phyloP scores from a whole-genome alignment of 2,888 invertebrate species.

The Tribolium freemani region DNA sequence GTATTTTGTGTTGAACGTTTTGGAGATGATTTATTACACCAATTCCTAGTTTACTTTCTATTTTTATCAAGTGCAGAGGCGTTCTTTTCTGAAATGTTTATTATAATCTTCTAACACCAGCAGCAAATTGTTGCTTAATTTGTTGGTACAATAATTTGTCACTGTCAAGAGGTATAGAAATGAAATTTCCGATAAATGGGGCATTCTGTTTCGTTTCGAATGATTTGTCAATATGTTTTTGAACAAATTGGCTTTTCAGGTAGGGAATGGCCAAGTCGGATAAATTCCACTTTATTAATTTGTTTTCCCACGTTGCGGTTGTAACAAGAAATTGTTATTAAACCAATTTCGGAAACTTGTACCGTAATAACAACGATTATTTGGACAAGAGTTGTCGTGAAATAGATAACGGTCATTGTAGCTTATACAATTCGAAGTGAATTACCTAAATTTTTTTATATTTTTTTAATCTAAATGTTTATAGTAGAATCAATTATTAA shows the following conservation, averaged over 20 bases:
- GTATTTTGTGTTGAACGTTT: not conserved
- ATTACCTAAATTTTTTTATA: no score
- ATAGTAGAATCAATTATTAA: no score
- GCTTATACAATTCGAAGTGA: no score
- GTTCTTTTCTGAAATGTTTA: not conserved
- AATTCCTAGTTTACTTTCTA: not conserved
- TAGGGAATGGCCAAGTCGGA: not conserved
- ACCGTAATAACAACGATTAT: no score
- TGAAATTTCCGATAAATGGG: not conserved
- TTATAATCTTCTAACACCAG: not conserved
- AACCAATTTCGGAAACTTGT: no score
- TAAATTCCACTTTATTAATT: not conserved
- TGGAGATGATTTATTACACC: not conserved
- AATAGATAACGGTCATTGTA: no score
- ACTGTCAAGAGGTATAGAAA: not conserved
- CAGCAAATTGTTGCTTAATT: not conserved
- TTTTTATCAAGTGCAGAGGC: not conserved
- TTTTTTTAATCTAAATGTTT: no score
- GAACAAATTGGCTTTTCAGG: not conserved
- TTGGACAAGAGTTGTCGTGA: no score
- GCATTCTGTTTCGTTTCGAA: not conserved
- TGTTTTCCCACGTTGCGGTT: no score
- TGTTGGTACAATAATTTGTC: not conserved
- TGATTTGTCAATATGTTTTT: not conserved
- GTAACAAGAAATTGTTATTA: no score